Evolutionary conservation across 1,140 invertebrate genomes (phyloP).

Genomic region (Diabrotica virgifera): DNA sequence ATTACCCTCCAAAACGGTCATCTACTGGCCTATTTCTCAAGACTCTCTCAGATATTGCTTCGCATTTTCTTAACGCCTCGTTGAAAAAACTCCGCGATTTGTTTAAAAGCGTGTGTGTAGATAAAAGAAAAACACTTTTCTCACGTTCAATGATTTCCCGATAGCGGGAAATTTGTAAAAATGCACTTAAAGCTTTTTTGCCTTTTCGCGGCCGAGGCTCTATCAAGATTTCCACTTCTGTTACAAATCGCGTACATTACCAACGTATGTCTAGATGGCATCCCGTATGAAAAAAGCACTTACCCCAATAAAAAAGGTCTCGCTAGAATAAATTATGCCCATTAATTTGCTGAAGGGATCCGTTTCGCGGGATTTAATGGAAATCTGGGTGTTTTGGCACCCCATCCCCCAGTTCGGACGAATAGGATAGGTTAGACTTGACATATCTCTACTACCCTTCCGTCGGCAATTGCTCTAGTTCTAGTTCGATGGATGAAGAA

Average conservation of each 20-base stretch:
- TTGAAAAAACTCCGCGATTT: neutral
- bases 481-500: too few species aligned
- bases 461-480: too few species aligned
- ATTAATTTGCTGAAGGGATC: neutral
- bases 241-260: constrained; percentile 13
- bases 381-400: neutral
- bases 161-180: constrained; percentile 4
- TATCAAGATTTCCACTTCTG: neutral
- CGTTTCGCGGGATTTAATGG: neutral
- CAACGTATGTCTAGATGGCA: constrained; percentile 12
- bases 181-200: constrained; percentile 16
- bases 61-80: neutral
- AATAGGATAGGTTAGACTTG: too few species aligned
- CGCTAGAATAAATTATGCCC: constrained; percentile 13
- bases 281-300: constrained; percentile 12
- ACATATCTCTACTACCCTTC: too few species aligned
- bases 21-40: too few species aligned
- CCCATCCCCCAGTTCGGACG: too few species aligned
- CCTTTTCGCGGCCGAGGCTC: neutral
- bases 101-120: neutral
- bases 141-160: neutral
- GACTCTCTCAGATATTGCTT: neutral
- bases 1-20: too few species aligned
- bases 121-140: constrained; percentile 1
- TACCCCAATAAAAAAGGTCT: constrained; percentile 10